Evolutionary conservation across 2,113 vertebrate species (phyloP), one percentile per base, ranked within the genome.

Genomic region (Clarias magur): DNA sequence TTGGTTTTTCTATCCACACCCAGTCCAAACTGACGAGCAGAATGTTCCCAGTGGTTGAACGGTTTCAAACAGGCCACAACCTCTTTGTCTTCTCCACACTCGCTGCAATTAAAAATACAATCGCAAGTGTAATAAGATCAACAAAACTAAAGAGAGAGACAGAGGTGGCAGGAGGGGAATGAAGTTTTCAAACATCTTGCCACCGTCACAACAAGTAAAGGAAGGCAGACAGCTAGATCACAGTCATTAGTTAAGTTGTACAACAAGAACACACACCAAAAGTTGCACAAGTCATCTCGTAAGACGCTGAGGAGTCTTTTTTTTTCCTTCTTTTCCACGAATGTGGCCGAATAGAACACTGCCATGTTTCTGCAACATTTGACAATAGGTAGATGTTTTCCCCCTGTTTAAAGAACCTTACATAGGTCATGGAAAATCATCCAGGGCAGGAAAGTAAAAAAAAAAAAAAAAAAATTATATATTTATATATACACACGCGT

Each of bases 211-310:
- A 93, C 90, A 90, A 93, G 93, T 91, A 89, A 94, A 94, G 93
- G 93, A 94, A 93, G 94, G 95, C 94, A 93, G 94, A 95, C 93
- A 93, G 93, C 93, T 94, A 95, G 93, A 93, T 94, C 93, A 96
- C 94, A 94, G 85, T 93, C 90, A 94, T 95, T 95, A 95, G 94
- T 84, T 92, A 95, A 94, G 91, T 93, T 93, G 90, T 94, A 88
- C 88, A 93, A 94, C 85, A 85, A 89, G 85, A 88, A 88, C 86
- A 86, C 90, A 91, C 87, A 94, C 93, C 91, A 92, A 94, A 48
- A 95, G 93, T 94, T 91, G 91, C 94, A 93, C 90, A 90, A 94
- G 90, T 93, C 92, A 88, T 91, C 83, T 80, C 92, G 90, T 93
- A 75, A 85, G 72, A 89, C 80, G 85, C 53, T 80, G 85, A 91